A percentile compares a stretch with the other conserved stretches of the same genome.
phyloP scores from a whole-genome alignment of 2,113 vertebrate genomes.

The Fregetta grallaria region DNA sequence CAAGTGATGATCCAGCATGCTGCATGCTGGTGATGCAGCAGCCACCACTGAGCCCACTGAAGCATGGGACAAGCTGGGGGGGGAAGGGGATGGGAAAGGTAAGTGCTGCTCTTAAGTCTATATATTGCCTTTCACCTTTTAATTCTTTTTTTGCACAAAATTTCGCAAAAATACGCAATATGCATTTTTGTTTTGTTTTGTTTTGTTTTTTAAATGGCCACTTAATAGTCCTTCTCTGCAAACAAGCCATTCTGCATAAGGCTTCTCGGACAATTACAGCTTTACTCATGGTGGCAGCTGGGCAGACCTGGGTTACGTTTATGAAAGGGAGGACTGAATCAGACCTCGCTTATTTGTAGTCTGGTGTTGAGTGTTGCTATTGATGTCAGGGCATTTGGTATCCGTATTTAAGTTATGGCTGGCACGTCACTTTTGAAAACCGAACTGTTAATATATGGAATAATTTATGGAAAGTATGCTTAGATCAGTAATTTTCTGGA shows the following conservation, averaged over 20 bases:
- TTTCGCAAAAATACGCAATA: background rate
- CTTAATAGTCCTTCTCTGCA: background rate
- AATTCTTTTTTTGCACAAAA: no score
- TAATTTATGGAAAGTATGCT: background rate
- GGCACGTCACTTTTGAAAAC: background rate
- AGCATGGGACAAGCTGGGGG: background rate
- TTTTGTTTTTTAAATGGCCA: background rate
- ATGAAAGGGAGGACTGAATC: background rate
- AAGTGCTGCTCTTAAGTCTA: background rate
- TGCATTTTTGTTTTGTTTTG: background rate
- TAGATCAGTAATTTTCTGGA: background rate
- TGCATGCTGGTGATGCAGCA: background rate
- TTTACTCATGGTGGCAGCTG: background rate
- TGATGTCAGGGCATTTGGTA: background rate
- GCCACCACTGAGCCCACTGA: background rate
- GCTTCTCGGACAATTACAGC: background rate
- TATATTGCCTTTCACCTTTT: background rate
- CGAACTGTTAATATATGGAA: background rate
- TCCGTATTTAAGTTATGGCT: background rate
- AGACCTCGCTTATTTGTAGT: background rate
- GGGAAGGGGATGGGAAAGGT: background rate
- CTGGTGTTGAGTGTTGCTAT: background rate
- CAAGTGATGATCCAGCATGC: conserved; percentile 21
- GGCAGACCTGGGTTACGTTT: background rate
- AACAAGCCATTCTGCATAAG: background rate